Percentiles rank a stretch among this genome's conserved stretches.
Evolutionary conservation across 64 coral and sea anemone genomes (phyloP).

Genomic region (Montipora foliosa): DNA sequence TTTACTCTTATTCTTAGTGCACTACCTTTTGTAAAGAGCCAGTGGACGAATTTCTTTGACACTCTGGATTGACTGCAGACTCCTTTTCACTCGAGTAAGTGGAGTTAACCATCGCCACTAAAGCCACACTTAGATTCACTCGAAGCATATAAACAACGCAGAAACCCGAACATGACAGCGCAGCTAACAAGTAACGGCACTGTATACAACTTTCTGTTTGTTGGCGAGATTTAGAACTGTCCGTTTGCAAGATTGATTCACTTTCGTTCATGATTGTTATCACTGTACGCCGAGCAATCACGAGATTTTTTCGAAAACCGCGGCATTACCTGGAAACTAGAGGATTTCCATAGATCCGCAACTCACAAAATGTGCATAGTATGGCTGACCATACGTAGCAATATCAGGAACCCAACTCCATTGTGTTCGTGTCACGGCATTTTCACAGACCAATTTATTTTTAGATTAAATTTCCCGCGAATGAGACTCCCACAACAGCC

Average conservation of each 20-base stretch:
- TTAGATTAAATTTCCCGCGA: too few relatives aligned
- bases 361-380: too few relatives aligned
- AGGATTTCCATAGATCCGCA: not conserved
- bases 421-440: too few relatives aligned
- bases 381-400: too few relatives aligned
- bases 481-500: too few relatives aligned
- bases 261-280: not conserved
- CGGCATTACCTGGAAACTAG: constrained; percentile 45
- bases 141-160: constrained; percentile 57
- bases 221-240: not conserved
- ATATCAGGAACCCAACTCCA: too few relatives aligned
- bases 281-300: too few relatives aligned
- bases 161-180: constrained; percentile 58
- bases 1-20: not conserved
- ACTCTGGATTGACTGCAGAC: constrained; percentile 22
- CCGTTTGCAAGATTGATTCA: not conserved
- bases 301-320: constrained; percentile 13
- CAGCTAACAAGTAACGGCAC: constrained; percentile 49
- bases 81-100: constrained; percentile 54
- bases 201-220: not conserved
- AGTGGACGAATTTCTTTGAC: constrained; percentile 19
- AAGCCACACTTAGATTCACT: constrained; percentile 66
- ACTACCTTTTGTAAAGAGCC: constrained; percentile 1
- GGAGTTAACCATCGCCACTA: constrained; percentile 80
- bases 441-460: too few relatives aligned